phyloP scores from a whole-genome alignment of 2,113 vertebrate species.

The Psilopsiagon aymara region DNA sequence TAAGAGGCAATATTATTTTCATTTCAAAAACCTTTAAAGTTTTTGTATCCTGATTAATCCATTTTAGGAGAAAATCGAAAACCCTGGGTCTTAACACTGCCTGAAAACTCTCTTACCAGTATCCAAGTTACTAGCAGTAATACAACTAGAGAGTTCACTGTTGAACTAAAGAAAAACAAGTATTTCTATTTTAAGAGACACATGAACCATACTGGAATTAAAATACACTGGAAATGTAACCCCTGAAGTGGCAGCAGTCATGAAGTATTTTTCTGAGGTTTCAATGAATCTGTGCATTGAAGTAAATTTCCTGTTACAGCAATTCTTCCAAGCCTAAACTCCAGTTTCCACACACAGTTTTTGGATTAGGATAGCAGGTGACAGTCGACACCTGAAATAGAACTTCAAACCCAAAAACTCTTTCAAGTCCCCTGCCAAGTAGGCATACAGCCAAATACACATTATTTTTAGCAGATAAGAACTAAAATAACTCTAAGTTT shows the following conservation, averaged over 20 bases:
- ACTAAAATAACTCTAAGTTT: neutral
- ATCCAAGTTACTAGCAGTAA: neutral
- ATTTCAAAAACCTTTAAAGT: neutral
- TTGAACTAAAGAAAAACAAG: neutral
- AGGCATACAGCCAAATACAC: neutral
- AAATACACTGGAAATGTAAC: constrained; percentile 8
- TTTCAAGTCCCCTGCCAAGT: neutral
- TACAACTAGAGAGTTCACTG: neutral
- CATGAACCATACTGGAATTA: neutral
- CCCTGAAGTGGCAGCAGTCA: neutral
- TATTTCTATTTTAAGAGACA: constrained; percentile 48
- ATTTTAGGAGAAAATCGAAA: constrained; percentile 28
- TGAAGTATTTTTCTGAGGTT: neutral
- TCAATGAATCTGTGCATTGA: neutral
- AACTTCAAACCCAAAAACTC: neutral
- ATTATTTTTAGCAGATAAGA: neutral
- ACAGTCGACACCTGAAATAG: neutral
- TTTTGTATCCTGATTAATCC: neutral
- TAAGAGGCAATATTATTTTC: neutral
- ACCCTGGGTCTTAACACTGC: neutral
- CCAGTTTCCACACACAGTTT: neutral
- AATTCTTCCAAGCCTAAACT: neutral
- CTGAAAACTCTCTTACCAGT: neutral
- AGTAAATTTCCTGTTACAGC: neutral
- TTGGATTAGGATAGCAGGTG: neutral